Evolutionary conservation across 92 coral and sea anemone species (phyloP), one percentile per base, ranked within the genome.

Genomic region (Nematostella vectensis): DNA sequence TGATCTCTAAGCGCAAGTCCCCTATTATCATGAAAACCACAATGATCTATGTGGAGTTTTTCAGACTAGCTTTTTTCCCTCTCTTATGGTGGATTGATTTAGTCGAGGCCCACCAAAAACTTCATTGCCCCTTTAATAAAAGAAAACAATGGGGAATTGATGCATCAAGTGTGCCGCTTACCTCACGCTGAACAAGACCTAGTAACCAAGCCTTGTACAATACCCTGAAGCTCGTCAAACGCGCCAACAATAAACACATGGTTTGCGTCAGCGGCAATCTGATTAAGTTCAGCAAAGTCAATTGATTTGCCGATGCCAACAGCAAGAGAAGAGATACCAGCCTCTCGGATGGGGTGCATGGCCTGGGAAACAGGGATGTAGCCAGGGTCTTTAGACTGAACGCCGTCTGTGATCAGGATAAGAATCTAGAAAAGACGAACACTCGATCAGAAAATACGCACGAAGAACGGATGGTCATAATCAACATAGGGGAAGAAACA

Each of bases 401-500:
- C 62, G 26, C 96, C 96, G 56, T 87, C 91, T 8, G 98, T 87
- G 31, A 91, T 70, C 12, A 91, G 71, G 15, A 91, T 33, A 13
- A 91, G 70, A 42, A 87, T 83, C 72, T 66, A 27, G 12, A 50
- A 23, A 50, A 51, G 51, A 22, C 42, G 42, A 36, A n/a, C n/a
- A n/a, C n/a, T n/a, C n/a, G n/a, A n/a, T n/a, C n/a, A n/a, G n/a
- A n/a, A n/a, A n/a, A n/a, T n/a, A n/a, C n/a, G n/a, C n/a, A n/a
- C n/a, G n/a, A n/a, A n/a, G n/a, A n/a, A n/a, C n/a, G n/a, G n/a
- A n/a, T n/a, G n/a, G n/a, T n/a, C n/a, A n/a, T n/a, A n/a, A n/a
- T n/a, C n/a, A n/a, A n/a, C n/a, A n/a, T n/a, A n/a, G n/a, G n/a
- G n/a, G n/a, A n/a, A n/a, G n/a, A n/a, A n/a, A n/a, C n/a, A n/a